Base-by-base conservation (phyloP, 2,888 invertebrate genomes). In the Cotesia congregata region DNA sequence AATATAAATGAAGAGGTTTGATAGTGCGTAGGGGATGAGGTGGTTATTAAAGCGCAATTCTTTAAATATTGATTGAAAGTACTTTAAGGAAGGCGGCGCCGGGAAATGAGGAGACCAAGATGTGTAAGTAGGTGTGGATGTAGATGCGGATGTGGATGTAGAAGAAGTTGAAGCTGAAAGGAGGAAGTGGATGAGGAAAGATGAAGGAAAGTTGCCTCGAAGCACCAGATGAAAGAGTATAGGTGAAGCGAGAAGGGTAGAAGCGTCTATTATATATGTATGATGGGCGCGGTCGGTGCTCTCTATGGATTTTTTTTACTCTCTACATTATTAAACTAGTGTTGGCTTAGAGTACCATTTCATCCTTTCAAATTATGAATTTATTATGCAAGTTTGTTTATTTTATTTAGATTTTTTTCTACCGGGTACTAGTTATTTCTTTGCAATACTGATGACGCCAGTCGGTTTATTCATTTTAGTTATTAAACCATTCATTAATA, bases 1-100 rank as follows among this genome's bases (percentile, higher is more conserved):
- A 12, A 50, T 50, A 30, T 50, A 50, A 50, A 50, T 50, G 62
- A 17, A 17, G 1, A 62, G 15, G 7, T 20, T 17, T 64, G n/a
- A n/a, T 65, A 20, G 41, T 40, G 17, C 62, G 17, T 64, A 20
- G 17, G 41, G 64, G 9, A n/a, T 20, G 40, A 17, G 7, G 50
- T 12, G 83, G 85, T 88, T 88, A 88, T 88, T 88, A 87, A 87
- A 86, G 88, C 88, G 87, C 88, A 88, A 88, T 88, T 88, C 88
- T 88, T 88, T 87, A 88, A 88, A 88, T 88, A 88, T 88, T 88
- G 88, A 88, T 88, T 88, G 86, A 86, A 86, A 85, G 85, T 85
- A 83, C 77, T 50, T 50, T 50, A 50, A 12, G 50, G 12, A 50
- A 50, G 50, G 50, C 50, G 50, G 50, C 12, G 50, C 50, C 50